phyloP scores from a whole-genome alignment of 2,113 vertebrate species.

The Ibidorhyncha struthersii region DNA sequence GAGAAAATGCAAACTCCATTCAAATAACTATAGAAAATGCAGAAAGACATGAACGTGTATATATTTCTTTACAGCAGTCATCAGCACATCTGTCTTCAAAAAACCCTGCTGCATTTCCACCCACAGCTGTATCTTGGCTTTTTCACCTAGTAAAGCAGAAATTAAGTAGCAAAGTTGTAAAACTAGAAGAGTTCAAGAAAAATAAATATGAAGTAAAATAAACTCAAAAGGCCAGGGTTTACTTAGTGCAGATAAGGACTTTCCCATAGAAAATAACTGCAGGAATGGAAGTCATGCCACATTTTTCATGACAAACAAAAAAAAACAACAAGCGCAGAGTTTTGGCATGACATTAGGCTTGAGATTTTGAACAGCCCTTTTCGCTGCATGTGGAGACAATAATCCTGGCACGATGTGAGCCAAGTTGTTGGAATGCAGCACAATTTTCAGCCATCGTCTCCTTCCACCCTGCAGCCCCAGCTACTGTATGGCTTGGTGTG shows the following conservation, averaged over 20 bases:
- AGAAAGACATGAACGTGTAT: background rate
- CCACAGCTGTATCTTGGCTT: background rate
- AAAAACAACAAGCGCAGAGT: slow-evolving; percentile 52
- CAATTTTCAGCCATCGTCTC: background rate
- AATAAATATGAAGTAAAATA: background rate
- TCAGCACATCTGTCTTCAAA: background rate
- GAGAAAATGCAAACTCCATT: background rate
- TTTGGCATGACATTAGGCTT: slow-evolving; percentile 49
- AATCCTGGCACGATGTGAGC: background rate
- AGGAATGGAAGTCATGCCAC: background rate
- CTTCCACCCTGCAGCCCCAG: background rate
- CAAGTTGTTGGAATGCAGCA: slow-evolving; percentile 26
- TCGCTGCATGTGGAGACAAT: slow-evolving; percentile 56
- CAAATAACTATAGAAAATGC: background rate
- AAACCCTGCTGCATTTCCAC: background rate
- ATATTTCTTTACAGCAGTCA: background rate
- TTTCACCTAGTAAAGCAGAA: background rate
- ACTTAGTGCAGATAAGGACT: background rate
- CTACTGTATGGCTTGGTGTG: background rate
- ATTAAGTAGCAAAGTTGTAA: background rate
- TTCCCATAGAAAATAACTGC: background rate
- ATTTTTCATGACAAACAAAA: slow-evolving; percentile 21
- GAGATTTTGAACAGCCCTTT: slow-evolving; percentile 60
- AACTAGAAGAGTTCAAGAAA: background rate
- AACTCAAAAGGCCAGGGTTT: background rate